phyloP scores from a whole-genome alignment of 2,113 vertebrate species.

The Poeciliopsis retropinna region DNA sequence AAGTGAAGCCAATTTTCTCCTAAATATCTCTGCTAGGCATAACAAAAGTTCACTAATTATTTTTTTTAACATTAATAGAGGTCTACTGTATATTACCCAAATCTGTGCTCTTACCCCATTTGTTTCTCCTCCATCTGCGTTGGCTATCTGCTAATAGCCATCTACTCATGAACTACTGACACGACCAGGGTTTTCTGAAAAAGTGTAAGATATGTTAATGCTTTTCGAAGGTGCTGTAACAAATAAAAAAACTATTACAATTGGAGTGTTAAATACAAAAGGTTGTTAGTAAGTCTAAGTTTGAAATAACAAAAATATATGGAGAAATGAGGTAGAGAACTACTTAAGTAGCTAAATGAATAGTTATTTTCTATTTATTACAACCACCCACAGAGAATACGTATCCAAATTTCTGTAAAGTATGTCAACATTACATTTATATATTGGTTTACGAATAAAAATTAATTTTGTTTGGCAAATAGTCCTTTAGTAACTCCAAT shows the following conservation, averaged over 20 bases:
- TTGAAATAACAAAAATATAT: too few species aligned
- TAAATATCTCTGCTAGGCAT: constrained; percentile 10
- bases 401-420: constrained; percentile 28
- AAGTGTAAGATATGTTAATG: too few species aligned
- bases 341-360: constrained; percentile 12
- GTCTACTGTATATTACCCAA: neutral
- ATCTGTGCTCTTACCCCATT: neutral
- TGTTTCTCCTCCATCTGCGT: constrained; percentile 6
- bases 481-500: constrained; percentile 27
- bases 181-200: constrained; percentile 10
- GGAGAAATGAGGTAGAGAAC: too few species aligned
- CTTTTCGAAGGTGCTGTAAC: too few species aligned
- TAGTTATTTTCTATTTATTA: constrained; percentile 13
- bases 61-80: constrained; percentile 14
- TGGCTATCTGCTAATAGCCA: neutral
- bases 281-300: too few species aligned
- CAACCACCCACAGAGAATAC: neutral
- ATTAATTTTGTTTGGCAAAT: constrained; percentile 23
- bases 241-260: too few species aligned
- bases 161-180: constrained; percentile 27
- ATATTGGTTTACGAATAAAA: constrained; percentile 32
- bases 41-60: constrained; percentile 18
- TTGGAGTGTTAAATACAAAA: too few species aligned
- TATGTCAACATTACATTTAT: constrained; percentile 40
- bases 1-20: constrained; percentile 16